Evolutionary conservation across 2,113 vertebrate species (phyloP), one percentile per base, ranked within the genome.

Genomic region (Cairina moschata): DNA sequence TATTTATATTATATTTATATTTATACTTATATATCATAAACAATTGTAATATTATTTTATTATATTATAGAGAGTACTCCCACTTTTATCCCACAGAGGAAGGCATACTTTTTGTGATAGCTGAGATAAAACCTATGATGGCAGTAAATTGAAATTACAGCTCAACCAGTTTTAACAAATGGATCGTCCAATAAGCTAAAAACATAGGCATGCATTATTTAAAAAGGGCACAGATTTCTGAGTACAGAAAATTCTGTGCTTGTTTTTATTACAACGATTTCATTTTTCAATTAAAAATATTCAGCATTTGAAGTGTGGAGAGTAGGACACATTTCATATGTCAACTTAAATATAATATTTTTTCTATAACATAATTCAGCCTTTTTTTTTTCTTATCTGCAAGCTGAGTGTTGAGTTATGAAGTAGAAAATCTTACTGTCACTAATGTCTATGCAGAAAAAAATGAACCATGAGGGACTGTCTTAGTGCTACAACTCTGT

Each of bases 81-180:
- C 66, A 89, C 21, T 92, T 13, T 71, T 46, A 60, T 52, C 11
- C 25, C 38, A 32, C 25, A 46, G 15, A 17, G 11, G 4, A 46
- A 92, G 78, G 48, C 44, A 80, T 2, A 25, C 18, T 52, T 86
- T 60, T 75, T 92, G 69, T 82, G 74, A 56, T 21, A 79, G 46
- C 71, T 95, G 40, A 87, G 36, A 87, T 50, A 91, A 90, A 95
- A 90, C 8, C 21, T 59, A 23, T 29, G 54, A 63, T 82, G 34
- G 83, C 3, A 88, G 5, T 73, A 63, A 86, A 92, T 91, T 79
- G n/a, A 86, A 97, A 93, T 78, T 82, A 88, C 88, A 58, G 59
- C 18, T 83, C 73, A 90, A 32, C 11, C 15, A 42, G 20, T 59
- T 86, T 66, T 92, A 88, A 86, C 55, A 20, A 67, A 13, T 63